Percentiles rank a stretch among this genome's conserved stretches.
Evolutionary conservation across 2,113 vertebrate species (phyloP).

Genomic region (Spea bombifrons): DNA sequence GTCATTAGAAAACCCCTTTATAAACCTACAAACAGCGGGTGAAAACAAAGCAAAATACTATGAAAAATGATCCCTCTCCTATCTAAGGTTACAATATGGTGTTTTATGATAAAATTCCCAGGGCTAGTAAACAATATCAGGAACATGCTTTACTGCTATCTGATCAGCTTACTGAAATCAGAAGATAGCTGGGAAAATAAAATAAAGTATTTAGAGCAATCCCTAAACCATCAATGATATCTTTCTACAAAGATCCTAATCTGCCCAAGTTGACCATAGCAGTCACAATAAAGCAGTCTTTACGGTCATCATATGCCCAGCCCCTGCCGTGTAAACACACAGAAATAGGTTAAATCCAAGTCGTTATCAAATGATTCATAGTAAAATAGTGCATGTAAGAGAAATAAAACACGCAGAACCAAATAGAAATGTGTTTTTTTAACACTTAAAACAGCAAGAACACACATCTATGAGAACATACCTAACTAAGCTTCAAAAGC

Average conservation of each 20-base stretch:
- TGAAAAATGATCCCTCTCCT: too few relatives aligned
- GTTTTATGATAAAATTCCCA: too few relatives aligned
- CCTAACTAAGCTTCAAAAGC: background rate
- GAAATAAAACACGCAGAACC: background rate
- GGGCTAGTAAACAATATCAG: too few relatives aligned
- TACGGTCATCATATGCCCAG: slow-evolving; percentile 21
- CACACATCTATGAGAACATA: background rate
- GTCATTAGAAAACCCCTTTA: too few relatives aligned
- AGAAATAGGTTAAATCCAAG: background rate
- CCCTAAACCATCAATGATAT: slow-evolving; percentile 41
- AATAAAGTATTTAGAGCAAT: slow-evolving; percentile 51
- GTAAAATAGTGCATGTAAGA: background rate
- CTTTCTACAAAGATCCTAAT: slow-evolving; percentile 53
- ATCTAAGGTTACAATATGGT: too few relatives aligned
- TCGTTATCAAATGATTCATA: background rate
- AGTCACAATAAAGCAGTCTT: slow-evolving; percentile 35
- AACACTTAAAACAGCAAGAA: background rate
- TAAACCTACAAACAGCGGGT: too few relatives aligned
- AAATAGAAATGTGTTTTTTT: background rate
- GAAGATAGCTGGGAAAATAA: slow-evolving; percentile 36
- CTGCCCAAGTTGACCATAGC: slow-evolving; percentile 46
- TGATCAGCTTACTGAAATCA: slow-evolving; percentile 49
- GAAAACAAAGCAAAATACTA: too few relatives aligned
- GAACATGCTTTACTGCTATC: background rate
- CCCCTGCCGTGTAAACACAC: background rate